phyloP scores from a whole-genome alignment of 2,113 vertebrate genomes.

The Dasyurus viverrinus region DNA sequence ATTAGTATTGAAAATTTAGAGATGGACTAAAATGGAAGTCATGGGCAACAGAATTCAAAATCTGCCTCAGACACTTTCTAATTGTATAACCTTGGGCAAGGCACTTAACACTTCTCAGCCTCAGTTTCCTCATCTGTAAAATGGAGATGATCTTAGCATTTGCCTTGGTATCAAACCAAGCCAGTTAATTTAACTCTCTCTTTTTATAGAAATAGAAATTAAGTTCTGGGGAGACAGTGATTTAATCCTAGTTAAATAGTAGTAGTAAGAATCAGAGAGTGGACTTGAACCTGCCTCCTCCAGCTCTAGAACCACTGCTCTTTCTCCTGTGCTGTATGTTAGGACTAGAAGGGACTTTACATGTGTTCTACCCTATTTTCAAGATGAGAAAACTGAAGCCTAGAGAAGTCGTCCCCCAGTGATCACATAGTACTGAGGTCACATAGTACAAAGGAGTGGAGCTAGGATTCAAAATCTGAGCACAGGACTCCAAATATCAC shows the following conservation, averaged over 20 bases:
- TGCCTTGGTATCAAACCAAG: too few relatives aligned
- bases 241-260: background rate
- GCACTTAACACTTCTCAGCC: too few relatives aligned
- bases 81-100: too few relatives aligned
- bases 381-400: background rate
- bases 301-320: background rate
- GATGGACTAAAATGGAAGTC: too few relatives aligned
- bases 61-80: too few relatives aligned
- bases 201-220: background rate
- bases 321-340: background rate
- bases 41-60: too few relatives aligned
- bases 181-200: background rate
- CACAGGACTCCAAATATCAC: background rate
- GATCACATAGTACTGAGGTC: background rate
- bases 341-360: background rate
- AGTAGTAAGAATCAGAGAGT: background rate
- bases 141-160: too few relatives aligned
- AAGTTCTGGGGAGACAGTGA: background rate
- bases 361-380: background rate
- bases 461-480: background rate
- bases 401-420: background rate
- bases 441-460: background rate
- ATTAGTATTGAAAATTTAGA: background rate
- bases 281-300: background rate
- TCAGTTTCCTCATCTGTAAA: too few relatives aligned